Conservation (phyloP, 2,797 vertebrate genomes). For the Neosilurus hyrtlii region DNA sequence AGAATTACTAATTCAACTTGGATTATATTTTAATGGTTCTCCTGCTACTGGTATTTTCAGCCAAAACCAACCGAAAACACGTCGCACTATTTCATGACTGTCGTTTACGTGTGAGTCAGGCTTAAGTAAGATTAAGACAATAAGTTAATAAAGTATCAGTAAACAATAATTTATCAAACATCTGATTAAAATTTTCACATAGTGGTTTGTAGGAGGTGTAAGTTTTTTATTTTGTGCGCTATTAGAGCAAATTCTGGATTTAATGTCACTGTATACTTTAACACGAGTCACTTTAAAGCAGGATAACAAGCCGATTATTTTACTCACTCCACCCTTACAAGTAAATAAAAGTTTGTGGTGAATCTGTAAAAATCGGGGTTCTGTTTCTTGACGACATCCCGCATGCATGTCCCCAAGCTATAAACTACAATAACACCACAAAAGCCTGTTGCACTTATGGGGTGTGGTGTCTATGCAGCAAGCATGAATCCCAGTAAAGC, state of each 20-base stretch:
- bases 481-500: slow-evolving; percentile 1
- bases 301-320: neutral
- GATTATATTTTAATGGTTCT: too few relatives aligned
- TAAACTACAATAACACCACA: slow-evolving; percentile 2
- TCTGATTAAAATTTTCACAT: neutral
- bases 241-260: neutral
- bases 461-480: neutral
- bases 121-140: too few relatives aligned
- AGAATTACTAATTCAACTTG: too few relatives aligned
- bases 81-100: too few relatives aligned
- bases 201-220: neutral
- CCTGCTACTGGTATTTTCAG: too few relatives aligned
- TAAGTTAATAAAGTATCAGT: neutral
- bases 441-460: neutral
- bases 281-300: neutral
- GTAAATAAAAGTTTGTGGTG: neutral
- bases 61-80: too few relatives aligned
- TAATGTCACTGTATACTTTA: neutral
- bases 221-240: neutral
- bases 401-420: slow-evolving; percentile 6
- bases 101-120: too few relatives aligned
- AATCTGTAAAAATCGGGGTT: neutral
- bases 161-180: neutral
- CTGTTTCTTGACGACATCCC: slow-evolving; percentile 4
- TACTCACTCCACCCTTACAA: neutral